Conservation (phyloP, 2,888 invertebrate species). For the Parapristionchus giblindavisi region DNA sequence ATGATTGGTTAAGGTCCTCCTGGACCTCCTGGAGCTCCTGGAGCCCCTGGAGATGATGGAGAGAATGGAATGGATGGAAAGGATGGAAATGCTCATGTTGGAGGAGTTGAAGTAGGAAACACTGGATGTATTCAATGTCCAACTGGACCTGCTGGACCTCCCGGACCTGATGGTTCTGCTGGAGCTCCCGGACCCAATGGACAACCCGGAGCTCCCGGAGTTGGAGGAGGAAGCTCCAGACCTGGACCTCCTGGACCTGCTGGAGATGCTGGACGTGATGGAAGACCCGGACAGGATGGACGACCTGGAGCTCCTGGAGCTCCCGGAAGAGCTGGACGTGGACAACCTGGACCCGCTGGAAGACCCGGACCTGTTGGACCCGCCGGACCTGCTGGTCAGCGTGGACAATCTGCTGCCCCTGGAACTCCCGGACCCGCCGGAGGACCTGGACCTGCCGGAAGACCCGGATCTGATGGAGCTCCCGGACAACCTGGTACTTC, state of each 20-base stretch:
- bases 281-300: constrained; percentile 47
- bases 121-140: constrained; percentile 38
- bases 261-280: constrained; percentile 33
- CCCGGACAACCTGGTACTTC: constrained; percentile 49
- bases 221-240: not conserved
- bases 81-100: constrained; percentile 8
- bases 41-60: constrained; percentile 36
- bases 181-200: constrained; percentile 30
- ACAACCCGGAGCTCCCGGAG: constrained; percentile 9
- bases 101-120: constrained; percentile 13
- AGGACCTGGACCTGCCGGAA: constrained; percentile 12
- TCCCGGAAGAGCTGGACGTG: constrained; percentile 20
- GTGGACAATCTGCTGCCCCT: constrained; percentile 40
- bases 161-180: constrained; percentile 23
- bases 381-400: constrained; percentile 18
- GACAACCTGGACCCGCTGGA: constrained; percentile 32
- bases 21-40: constrained; percentile 37
- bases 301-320: constrained; percentile 42
- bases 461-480: constrained; percentile 40
- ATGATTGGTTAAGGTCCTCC: constrained; percentile 14
- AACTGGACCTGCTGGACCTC: constrained; percentile 27
- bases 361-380: constrained; percentile 33
- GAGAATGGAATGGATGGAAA: constrained; percentile 22
- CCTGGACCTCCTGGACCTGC: constrained; percentile 36
- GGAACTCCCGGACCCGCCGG: constrained; percentile 28